Conservation (phyloP, 2,113 vertebrate genomes). For the Rhabdornis inornatus region DNA sequence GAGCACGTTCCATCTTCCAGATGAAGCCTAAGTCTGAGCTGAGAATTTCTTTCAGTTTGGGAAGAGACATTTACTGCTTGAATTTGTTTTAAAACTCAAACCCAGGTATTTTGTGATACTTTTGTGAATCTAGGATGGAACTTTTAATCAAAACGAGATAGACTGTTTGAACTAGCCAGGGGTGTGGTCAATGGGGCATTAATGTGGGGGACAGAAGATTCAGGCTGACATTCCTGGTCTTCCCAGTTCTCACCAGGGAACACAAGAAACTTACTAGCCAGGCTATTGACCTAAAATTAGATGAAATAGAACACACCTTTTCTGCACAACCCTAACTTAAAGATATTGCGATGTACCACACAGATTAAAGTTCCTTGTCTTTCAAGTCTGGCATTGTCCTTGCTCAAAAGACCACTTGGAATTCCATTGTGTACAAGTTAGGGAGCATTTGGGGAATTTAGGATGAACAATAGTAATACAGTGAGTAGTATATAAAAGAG, state of each 20-base stretch:
- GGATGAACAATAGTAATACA: not conserved
- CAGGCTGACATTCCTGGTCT: not conserved
- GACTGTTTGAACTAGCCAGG: not conserved
- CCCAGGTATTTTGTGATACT: not conserved
- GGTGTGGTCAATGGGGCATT: not conserved
- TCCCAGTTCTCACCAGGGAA: not conserved
- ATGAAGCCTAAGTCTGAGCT: not conserved
- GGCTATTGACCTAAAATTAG: not conserved
- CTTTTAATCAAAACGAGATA: not conserved
- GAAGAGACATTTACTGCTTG: not conserved
- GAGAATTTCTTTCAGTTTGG: not conserved
- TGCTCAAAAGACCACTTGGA: not conserved
- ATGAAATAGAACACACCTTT: not conserved
- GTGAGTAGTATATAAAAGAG: not conserved
- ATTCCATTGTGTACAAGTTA: not conserved
- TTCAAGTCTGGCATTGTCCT: not conserved
- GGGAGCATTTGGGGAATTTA: not conserved
- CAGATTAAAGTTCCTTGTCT: not conserved
- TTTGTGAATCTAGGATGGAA: not conserved
- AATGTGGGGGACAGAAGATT: not conserved
- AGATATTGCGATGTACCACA: not conserved
- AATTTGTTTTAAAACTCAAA: not conserved
- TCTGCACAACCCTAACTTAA: fast-evolving
- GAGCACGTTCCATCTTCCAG: not conserved
- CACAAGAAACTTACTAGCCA: not conserved